Evolutionary conservation across 2,113 vertebrate genomes (phyloP), one percentile per base, ranked within the genome.

Genomic region (Bothrops jararaca): DNA sequence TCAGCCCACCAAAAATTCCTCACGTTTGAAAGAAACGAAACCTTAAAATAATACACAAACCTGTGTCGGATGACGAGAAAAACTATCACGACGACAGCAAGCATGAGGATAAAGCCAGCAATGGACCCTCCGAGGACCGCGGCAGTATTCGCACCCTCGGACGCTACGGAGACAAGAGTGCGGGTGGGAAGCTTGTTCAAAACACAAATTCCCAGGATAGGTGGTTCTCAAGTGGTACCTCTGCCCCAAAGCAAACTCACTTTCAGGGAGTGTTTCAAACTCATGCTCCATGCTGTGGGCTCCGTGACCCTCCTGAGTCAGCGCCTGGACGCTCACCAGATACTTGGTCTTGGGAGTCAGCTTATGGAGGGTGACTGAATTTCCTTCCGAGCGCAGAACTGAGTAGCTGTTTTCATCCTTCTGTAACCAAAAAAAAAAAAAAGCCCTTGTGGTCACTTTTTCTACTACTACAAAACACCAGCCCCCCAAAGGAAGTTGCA

Each of bases 321-420:
- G 95, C 0, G 98, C 98, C 97, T 99, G 98, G 89, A 99, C 98
- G 50, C 98, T 98, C 95, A 99, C 98, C 94, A 98, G 95, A 92
- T 99, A 99, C 87, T 96, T 56, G 0, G 99, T 99, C 74, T 96
- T 98, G 0, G 99, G 98, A 8, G 94, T 69, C 94, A 99, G 96
- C 57, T 99, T 97, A 0, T 29, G 93, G 93, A 99, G 97, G 92
- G 98, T 98, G 50, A 98, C 98, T 0, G 96, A 98, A 95, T 97
- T 98, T 94, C 97, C 98, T 89, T 99, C 98, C 0, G 98, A 98
- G 50, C 98, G 97, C 92, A 98, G 97, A 91, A 99, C 99, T 0
- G 98, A 98, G 96, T 99, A 99, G 85, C 98, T 99, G 80, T 98
- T 99, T 94, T 98, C 97, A 0, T 99, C 98, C 56, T 97, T 97